Base-by-base conservation (phyloP, 2,888 invertebrate genomes). In the Clostera curtula region DNA sequence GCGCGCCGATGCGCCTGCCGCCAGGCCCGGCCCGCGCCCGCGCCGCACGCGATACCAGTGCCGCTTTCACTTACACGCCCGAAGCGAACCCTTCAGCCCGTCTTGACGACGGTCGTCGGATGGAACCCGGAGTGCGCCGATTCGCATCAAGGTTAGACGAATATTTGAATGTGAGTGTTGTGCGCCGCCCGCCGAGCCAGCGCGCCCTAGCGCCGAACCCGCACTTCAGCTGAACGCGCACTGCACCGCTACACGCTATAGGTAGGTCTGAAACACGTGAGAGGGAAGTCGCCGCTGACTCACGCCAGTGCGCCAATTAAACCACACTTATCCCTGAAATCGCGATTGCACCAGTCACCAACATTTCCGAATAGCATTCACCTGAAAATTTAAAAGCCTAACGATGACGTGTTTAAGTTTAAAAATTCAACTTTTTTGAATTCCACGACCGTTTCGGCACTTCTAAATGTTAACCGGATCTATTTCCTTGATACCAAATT, bases 111-210 rank as follows among this genome's bases (percentile, higher is more conserved):
- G 63, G 61, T 66, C 79, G 75, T 74, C 82, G 77, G 74, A 82
- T 82, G 82, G 82, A 79, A 77, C 80, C 80, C 80, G 74, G 79
- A 79, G 79, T 79, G 80, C 79, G 71, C 75, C 80, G 74, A 80
- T 76, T 77, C 80, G 82, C 80, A 79, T 79, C 79, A 82, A 82
- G 82, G 82, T 82, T 80, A 82, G 82, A 74, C 67, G 73, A 74
- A 76, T 74, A 76, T 76, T 75, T 75, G 72, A 72, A 67, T 71
- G 80, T 79, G 80, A 80, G 82, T 82, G 82, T 71, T 61, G 79
- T 80, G 80, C 68, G 60, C 66, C 66, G 67, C 59, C 68, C 61
- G 52, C 55, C 60, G 58, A 52, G 42, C 53, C 58, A 50, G 58
- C 56, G 61, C 66, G 66, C 68, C 65, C 64, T 58, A 56, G 63